Base-by-base conservation (phyloP, 2,797 vertebrate species). In the Champsocephalus gunnari region DNA sequence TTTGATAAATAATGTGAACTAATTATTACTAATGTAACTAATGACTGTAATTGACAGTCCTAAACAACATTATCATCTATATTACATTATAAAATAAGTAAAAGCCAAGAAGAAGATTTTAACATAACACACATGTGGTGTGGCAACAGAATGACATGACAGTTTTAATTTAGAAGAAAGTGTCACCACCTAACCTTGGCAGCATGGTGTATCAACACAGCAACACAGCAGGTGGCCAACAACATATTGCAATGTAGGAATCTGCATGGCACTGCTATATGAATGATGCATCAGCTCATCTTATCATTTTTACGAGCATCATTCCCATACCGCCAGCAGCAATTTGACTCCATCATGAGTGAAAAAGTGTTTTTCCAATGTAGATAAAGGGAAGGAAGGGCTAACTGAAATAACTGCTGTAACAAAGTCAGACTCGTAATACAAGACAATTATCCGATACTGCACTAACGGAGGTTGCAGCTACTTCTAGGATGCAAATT, bases 401-500 rank as follows among this genome's bases (percentile, higher is more conserved):
- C 47, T 77, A 28, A 24, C 21, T 61, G 28, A 17, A 3, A 24
- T 48, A 69, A 69, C 12, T 3, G 2, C 13, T 13, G 45, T 55
- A 21, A 51, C 10, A 8, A 45, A 57, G 44, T 64, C 53, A 17
- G 62, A 72, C 56, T 53, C 59, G 21, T 32, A 66, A 51, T 3
- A 49, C 51, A 60, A 43, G 66, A 71, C 71, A 68, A 72, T 75
- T 75, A 78, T 24, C 49, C 57, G 24, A 71, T 32, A 63, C 32
- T 16, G 72, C 66, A 73, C 70, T 63, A 59, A 80, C 59, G 43
- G 54, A 32, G 24, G 32, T 88, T 70, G 71, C 73, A 67, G 81
- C 84, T 82, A 56, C 65, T 66, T 75, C 56, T 28, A 17, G 51
- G 66, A 67, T 75, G 78, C 66, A 75, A 86, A 82, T 79, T 24